Evolutionary conservation across 2,797 vertebrate genomes (phyloP).

Genomic region (Esox masquinongy): DNA sequence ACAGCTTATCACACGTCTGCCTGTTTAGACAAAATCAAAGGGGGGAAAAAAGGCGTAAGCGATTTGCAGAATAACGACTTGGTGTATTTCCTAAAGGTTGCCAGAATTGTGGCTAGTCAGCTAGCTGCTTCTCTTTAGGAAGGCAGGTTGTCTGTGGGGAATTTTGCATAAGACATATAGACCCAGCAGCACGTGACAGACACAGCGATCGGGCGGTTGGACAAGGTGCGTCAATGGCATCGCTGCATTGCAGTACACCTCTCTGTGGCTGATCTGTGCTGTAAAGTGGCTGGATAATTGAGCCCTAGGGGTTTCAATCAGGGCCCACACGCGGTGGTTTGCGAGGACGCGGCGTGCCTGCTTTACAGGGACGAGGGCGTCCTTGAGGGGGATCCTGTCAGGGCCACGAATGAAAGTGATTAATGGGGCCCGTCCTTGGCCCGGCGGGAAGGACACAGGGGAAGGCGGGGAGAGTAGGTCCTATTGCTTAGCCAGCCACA

Average conservation of each 20-base stretch:
- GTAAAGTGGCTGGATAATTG: slow-evolving; percentile 64
- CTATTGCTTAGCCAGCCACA: slow-evolving; percentile 70
- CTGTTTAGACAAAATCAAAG: slow-evolving; percentile 70
- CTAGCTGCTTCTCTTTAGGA: slow-evolving; percentile 48
- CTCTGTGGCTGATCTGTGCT: slow-evolving; percentile 43
- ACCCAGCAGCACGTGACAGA: slow-evolving; percentile 33
- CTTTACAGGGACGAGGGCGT: slow-evolving; percentile 55
- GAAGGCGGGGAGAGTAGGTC: slow-evolving; percentile 59
- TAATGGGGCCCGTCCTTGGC: slow-evolving; percentile 70
- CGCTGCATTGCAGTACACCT: slow-evolving; percentile 27
- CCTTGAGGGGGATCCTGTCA: slow-evolving; percentile 79
- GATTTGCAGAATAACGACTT: slow-evolving; percentile 43
- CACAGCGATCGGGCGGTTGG: too few species aligned
- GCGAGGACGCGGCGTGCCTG: slow-evolving; percentile 35
- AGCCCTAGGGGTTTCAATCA: slow-evolving; percentile 44
- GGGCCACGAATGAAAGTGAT: slow-evolving; percentile 75
- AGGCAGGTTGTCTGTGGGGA: slow-evolving; percentile 51
- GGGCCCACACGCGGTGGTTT: slow-evolving; percentile 10
- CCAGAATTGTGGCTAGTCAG: slow-evolving; percentile 46
- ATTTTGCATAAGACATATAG: slow-evolving; percentile 62
- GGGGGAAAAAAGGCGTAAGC: slow-evolving; percentile 50
- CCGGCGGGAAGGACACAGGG: slow-evolving; percentile 66
- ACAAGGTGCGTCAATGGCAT: neutral
- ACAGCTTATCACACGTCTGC: slow-evolving; percentile 61
- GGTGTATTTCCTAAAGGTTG: slow-evolving; percentile 32